Base-by-base conservation (phyloP, 2,888 invertebrate genomes). In the Calliopum simillimum region DNA sequence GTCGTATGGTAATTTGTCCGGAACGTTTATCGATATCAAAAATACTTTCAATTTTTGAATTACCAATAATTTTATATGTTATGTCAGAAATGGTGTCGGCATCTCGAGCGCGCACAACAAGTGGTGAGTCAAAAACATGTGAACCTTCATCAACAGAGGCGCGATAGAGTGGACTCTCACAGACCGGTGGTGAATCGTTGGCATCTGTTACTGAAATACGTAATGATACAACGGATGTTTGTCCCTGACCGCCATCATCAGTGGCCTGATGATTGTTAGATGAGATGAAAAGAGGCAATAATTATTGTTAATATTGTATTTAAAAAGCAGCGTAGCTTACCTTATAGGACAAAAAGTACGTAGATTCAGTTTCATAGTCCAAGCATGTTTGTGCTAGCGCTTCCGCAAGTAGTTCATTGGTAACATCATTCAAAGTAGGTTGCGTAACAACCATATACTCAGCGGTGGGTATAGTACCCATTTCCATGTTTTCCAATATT, bases 151-250 rank as follows among this genome's bases (percentile, higher is more conserved):
- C 94, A 13, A 97, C 91, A 11, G 93, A 92, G 0, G 94, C 93
- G 33, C 91, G 90, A 86, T 96, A 96, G 55, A 91, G 88, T 0
- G 91, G 88, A 70, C 93, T 92, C 49, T 90, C 88, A 86, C 98
- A 98, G 16, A 90, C 88, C 0, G 97, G 97, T 0, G 94, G 90
- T 81, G 95, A 96, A 86, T 97, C 97, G 84, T 97, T 97, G 70
- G 93, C 92, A 83, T 97, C 97, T 0, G 89, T 89, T 1, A 97
- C 88, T 0, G 91, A 89, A 68, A 97, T 92, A 76, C 93, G 92
- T 2, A 97, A 87, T 0, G 95, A 92, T 0, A 94, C 94, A 41
- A 93, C 92, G 0, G 93, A 91, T 53, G 90, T 91, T 80, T 93
- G 94, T 0, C 94, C 96, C 19, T 89, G 88, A 0, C 95, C 96